Conservation (phyloP, 2,888 invertebrate genomes). For the Nasonovia ribisnigri region DNA sequence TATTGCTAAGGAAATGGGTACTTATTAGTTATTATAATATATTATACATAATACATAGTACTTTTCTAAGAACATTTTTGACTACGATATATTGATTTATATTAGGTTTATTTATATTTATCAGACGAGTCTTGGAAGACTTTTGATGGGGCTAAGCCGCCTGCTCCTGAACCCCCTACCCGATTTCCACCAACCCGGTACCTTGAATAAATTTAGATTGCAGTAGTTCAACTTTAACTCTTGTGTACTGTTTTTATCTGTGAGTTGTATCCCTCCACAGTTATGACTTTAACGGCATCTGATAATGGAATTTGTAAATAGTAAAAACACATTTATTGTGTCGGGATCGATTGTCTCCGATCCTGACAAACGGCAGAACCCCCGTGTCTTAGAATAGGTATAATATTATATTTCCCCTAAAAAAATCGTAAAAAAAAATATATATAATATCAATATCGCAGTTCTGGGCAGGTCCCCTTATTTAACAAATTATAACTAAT, state of each 20-base stretch:
- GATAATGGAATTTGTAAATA: conserved; percentile 17
- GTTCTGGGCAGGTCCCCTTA: conserved; percentile 18
- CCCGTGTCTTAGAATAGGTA: too few species aligned
- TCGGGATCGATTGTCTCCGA: conserved; percentile 50
- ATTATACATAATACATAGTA: too few species aligned
- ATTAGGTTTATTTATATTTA: background rate
- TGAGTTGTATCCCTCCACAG: background rate
- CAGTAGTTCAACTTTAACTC: background rate
- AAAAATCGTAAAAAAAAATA: conserved; percentile 14
- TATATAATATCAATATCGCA: conserved; percentile 53
- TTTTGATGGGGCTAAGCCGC: background rate
- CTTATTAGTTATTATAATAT: too few species aligned
- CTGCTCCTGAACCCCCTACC: background rate
- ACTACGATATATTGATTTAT: background rate
- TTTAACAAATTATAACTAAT: conserved; percentile 64
- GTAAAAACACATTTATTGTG: background rate
- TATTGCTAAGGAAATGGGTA: background rate
- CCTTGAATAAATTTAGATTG: background rate
- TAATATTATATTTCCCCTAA: background rate
- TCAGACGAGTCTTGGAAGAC: background rate
- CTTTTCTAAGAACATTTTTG: background rate
- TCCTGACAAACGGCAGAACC: background rate
- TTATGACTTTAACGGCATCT: background rate
- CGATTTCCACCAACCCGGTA: background rate
- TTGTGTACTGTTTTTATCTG: too few species aligned